Base-by-base conservation (phyloP, 1,140 invertebrate species). In the Drosophila kanapiae region DNA sequence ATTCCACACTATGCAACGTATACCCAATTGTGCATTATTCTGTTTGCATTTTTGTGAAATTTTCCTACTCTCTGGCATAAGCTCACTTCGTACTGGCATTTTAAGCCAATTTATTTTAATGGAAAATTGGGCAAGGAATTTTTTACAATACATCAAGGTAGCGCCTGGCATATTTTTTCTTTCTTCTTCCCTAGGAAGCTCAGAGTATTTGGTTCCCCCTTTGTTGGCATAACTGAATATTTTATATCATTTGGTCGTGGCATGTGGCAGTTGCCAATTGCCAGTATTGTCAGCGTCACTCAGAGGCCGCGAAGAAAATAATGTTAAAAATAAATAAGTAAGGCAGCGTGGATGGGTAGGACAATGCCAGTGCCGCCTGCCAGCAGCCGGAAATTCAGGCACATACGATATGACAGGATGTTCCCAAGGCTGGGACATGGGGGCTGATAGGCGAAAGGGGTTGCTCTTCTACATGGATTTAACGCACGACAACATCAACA, bases 201-300 rank as follows among this genome's bases (percentile, higher is more conserved):
- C 37, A 3, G 7, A n/a, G 38, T 45, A 80, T 80, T 75, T 74
- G 14, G 53, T 62, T 48, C 23, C 31, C 23, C 43, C 45, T 75
- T 67, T 77, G 57, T 58, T 67, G 49, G 40, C 69, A 76, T 76
- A 75, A 77, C 76, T 82, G 85, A 88, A 90, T 88, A 81, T 90
- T 88, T 84, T 78, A 84, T 84, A 51, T 61, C 42, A 80, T 78
- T 68, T 77, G 42, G 54, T 69, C 74, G 53, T n/a, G 72, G 70
- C 61, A 42, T 69, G 64, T 75, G 72, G 77, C 68, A 69, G 64
- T 77, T 86, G 84, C 61, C 83, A 87, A 87, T 87, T 87, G 83
- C 68, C 75, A 45, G 80, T 82, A 88, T 87, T 87, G 83, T 87
- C 71, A 77, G 60, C 68, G 79, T 84, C 84, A 83, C 71, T 87